phyloP scores from a whole-genome alignment of 2,797 vertebrate genomes.

The Amazona ochrocephala region DNA sequence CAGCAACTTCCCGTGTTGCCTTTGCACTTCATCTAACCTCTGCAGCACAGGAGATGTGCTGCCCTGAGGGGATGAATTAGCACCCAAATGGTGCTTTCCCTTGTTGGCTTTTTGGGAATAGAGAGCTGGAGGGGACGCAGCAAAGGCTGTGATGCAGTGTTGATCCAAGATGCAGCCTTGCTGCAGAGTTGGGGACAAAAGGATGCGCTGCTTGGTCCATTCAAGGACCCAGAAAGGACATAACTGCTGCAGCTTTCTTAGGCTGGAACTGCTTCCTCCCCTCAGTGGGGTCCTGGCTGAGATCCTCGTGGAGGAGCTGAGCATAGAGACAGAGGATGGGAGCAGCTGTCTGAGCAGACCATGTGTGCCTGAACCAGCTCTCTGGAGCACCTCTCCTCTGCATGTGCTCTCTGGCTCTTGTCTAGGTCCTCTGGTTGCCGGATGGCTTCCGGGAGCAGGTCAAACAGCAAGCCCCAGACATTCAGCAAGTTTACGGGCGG shows the following conservation, averaged over 20 bases:
- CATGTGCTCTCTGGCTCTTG: neutral
- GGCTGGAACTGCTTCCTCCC: neutral
- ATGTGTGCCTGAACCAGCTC: neutral
- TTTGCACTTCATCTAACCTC: neutral
- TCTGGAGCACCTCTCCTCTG: neutral
- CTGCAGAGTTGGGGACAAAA: neutral
- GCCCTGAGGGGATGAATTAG: neutral
- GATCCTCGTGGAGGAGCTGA: neutral
- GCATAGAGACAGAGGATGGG: neutral
- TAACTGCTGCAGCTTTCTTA: neutral
- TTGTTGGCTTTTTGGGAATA: neutral
- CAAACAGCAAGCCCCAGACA: slow-evolving; percentile 72
- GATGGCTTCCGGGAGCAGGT: slow-evolving; percentile 77
- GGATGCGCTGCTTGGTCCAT: neutral
- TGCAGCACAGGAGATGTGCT: neutral
- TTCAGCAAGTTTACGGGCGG: slow-evolving; percentile 84
- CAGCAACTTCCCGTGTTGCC: neutral
- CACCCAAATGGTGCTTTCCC: neutral
- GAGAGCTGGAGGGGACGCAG: neutral
- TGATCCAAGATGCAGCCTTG: neutral
- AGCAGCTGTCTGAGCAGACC: neutral
- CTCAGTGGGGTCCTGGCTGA: neutral
- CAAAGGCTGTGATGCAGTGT: neutral
- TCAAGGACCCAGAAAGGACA: neutral
- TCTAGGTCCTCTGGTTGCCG: slow-evolving; percentile 90